Evolutionary conservation across 1,140 invertebrate genomes (phyloP), one percentile per base, ranked within the genome.

Genomic region (Drosophila oshimai): DNA sequence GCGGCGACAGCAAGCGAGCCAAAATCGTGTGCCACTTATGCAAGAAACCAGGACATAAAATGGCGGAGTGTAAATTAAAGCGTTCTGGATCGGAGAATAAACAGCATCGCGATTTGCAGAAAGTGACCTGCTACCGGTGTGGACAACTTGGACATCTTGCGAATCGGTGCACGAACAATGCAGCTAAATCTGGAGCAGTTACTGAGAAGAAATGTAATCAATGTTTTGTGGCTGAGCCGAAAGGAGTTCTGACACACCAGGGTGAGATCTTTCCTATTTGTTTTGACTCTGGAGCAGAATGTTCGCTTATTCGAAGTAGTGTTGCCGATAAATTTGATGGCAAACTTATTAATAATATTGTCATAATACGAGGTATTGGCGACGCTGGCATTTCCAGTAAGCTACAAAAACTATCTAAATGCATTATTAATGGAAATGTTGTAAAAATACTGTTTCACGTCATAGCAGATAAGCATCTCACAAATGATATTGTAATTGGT

Each of bases 401-500:
- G 3, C 41, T n/a, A 24, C 42, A 57, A 46, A 46, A 58, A 10
- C 22, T 41, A 39, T 58, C 18, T 26, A 47, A 58, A 46, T 58
- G 44, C 17, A 44, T 20, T 28, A 58, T 46, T 46, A 58, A 58
- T 20, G 9, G 5, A 39, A 58, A 58, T 39, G 29, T 17, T 20
- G 15, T 34, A 28, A 9, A 50, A 36, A 42, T 61, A 44, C 12
- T 57, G 9, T 44, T 55, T 47, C 10, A 47, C 26, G 26, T 58
- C 5, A 31, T 42, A 41, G 12, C 24, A 58, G 34, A 58, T 39
- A 39, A 41, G 12, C 5, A 55, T 44, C 20, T 55, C 39, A 57
- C 41, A n/a, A 36, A 57, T 28, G 41, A 45, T 45, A 45, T 57
- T 57, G 42, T 57, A 46, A 37, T 57, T 13, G 53, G 22, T 46